Evolutionary conservation across 2,797 vertebrate species (phyloP).

Genomic region (Chloroceryle amazona): DNA sequence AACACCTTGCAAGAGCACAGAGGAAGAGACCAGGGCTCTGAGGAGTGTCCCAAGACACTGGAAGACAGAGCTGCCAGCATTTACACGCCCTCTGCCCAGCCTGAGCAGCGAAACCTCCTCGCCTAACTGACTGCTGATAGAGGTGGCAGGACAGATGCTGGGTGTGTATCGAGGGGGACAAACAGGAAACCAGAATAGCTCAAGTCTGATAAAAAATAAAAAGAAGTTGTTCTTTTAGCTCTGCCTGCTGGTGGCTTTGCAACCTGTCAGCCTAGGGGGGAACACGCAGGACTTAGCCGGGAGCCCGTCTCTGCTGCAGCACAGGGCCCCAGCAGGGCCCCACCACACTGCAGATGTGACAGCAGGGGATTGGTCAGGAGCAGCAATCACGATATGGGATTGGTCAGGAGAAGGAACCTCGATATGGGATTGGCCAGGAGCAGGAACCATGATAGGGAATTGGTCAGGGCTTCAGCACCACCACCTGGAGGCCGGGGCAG

Average conservation of each 20-base stretch:
- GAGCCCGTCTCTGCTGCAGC: not conserved
- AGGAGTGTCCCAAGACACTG: not conserved
- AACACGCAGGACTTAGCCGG: fast-evolving
- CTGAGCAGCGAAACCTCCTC: fast-evolving
- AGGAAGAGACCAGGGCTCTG: not conserved
- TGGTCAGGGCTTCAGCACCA: not conserved
- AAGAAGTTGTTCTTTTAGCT: not conserved
- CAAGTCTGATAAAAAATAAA: not conserved
- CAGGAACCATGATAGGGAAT: fast-evolving
- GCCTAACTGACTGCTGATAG: not conserved
- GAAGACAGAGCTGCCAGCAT: not conserved
- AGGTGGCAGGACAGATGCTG: not conserved
- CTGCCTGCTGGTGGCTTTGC: not conserved
- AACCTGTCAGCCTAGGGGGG: fast-evolving
- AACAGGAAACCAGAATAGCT: not conserved
- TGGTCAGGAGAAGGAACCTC: not conserved
- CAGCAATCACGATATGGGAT: fast-evolving
- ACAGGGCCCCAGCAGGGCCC: fast-evolving
- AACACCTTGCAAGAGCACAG: not conserved
- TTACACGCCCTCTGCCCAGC: fast-evolving
- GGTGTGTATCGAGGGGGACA: fast-evolving
- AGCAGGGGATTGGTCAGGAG: not conserved
- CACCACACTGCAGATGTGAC: not conserved
- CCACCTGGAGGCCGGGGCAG: too few species aligned
- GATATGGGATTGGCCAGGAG: not conserved